A percentile compares a stretch with the other conserved stretches of the same genome.
Conservation (phyloP, 2,113 vertebrate genomes). For the Porphyrio hochstetteri region DNA sequence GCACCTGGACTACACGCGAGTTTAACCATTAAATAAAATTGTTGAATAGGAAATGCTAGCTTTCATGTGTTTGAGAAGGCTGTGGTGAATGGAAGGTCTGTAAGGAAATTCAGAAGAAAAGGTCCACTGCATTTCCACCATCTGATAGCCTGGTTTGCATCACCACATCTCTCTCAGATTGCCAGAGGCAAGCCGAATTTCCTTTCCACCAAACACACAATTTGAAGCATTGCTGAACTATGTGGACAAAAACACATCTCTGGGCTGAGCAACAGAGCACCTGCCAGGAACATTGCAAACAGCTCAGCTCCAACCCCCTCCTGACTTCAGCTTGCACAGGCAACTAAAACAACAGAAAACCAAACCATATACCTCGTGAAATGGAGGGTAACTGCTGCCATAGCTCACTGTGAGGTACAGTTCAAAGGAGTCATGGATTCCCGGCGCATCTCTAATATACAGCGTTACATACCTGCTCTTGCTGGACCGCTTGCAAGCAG, state of each 20-base stretch:
- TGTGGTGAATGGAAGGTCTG: not conserved
- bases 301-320: not conserved
- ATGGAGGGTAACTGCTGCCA: not conserved
- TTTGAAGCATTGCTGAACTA: not conserved
- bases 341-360: not conserved
- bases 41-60: not conserved
- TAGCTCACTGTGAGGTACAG: not conserved
- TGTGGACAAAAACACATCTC: not conserved
- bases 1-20: not conserved
- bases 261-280: not conserved
- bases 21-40: not conserved
- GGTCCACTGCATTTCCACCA: not conserved
- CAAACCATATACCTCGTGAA: not conserved
- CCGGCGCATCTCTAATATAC: not conserved
- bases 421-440: slow-evolving; percentile 23
- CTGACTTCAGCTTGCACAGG: not conserved
- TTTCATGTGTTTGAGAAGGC: not conserved
- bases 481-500: not conserved
- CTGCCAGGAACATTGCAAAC: not conserved
- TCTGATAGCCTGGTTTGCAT: not conserved
- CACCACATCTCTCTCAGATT: not conserved
- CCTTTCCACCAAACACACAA: not conserved
- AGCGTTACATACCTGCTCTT: not conserved
- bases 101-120: not conserved
- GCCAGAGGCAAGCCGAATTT: not conserved